Evolutionary conservation across 2,797 vertebrate genomes (phyloP).

Genomic region (Onychomys arenicola): DNA sequence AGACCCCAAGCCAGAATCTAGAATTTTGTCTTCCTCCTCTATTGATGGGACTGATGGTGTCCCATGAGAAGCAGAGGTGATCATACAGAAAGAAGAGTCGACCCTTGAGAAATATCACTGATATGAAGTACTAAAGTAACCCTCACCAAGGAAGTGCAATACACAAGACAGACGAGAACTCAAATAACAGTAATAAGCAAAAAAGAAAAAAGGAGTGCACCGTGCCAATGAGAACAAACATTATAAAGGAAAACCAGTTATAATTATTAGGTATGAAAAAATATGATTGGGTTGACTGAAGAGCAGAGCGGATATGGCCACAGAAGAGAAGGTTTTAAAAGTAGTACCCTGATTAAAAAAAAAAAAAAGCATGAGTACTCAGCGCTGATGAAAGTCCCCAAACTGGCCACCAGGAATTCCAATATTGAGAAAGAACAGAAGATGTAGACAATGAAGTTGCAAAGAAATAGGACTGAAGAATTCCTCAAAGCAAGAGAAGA

Average conservation of each 20-base stretch:
- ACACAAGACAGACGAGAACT: not conserved
- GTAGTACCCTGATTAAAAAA: not conserved
- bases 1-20: not conserved
- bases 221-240: not conserved
- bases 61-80: not conserved
- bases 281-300: not conserved
- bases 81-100: not conserved
- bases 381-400: not conserved
- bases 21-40: not conserved
- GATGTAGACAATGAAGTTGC: not conserved
- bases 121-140: not conserved
- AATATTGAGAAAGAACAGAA: not conserved
- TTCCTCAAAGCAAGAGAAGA: not conserved
- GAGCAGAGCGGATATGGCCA: not conserved
- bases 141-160: not conserved
- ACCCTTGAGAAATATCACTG: not conserved
- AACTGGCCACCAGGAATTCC: not conserved
- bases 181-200: not conserved
- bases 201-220: not conserved
- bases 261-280: not conserved
- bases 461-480: not conserved
- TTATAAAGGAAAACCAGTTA: not conserved
- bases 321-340: not conserved
- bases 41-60: not conserved
- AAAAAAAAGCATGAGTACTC: not conserved